phyloP scores from a whole-genome alignment of 2,888 invertebrate genomes.

The Xestia ashworthii region DNA sequence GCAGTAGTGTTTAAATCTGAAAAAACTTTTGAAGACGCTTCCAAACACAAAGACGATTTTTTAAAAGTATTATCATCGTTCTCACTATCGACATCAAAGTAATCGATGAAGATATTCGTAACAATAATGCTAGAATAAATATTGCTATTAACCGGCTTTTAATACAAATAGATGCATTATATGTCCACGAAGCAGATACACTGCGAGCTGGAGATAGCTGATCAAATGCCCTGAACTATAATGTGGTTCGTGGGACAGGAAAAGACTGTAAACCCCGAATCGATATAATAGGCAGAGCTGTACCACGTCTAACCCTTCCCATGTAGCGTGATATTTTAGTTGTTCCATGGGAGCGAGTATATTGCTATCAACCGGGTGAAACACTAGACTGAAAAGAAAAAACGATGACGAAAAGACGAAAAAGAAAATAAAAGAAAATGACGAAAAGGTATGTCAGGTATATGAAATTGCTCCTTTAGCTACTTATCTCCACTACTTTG shows the following conservation, averaged over 20 bases:
- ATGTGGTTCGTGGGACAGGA: neutral
- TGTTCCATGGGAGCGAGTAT: no score
- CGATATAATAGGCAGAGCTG: no score
- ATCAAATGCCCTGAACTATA: neutral
- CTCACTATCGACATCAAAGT: neutral
- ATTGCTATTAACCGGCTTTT: neutral
- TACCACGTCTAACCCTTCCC: no score
- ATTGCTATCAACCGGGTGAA: no score
- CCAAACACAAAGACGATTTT: neutral
- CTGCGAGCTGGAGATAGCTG: neutral
- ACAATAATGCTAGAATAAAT: neutral
- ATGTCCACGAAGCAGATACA: neutral
- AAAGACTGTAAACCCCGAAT: neutral
- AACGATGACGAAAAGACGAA: no score
- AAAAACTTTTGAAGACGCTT: neutral
- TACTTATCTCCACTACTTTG: conserved; percentile 5
- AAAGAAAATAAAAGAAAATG: no score
- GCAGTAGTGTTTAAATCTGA: no score
- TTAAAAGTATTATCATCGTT: neutral
- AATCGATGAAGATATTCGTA: neutral
- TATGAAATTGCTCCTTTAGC: neutral
- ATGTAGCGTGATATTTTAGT: no score
- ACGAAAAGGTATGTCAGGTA: neutral
- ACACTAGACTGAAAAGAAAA: no score
- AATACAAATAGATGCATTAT: neutral